Conservation (phyloP, 2,888 invertebrate genomes). For the Callyntrura sp. region DNA sequence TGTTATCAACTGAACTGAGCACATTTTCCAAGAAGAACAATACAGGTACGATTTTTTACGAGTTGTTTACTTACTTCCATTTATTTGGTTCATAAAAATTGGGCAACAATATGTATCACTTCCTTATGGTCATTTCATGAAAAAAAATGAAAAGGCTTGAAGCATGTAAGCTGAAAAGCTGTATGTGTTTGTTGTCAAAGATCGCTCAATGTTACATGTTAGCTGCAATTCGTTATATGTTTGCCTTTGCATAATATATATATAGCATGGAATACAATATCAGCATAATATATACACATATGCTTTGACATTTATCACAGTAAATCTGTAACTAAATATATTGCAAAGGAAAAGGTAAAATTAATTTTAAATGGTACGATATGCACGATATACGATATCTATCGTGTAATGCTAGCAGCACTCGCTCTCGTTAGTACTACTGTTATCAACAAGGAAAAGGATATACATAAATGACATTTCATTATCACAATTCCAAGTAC, state of each 20-base stretch:
- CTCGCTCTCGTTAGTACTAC: too few species aligned
- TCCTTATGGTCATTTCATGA: background rate
- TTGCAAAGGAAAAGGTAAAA: background rate
- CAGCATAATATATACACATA: background rate
- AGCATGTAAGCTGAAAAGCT: too few species aligned
- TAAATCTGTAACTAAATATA: background rate
- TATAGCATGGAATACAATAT: background rate
- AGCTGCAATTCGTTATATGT: too few species aligned
- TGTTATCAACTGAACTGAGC: conserved; percentile 1
- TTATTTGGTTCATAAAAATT: background rate
- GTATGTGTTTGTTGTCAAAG: too few species aligned
- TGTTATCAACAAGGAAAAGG: background rate
- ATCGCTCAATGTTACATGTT: too few species aligned
- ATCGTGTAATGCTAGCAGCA: too few species aligned
- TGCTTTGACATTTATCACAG: too few species aligned
- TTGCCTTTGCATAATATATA: background rate
- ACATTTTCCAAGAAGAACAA: conserved; percentile 1
- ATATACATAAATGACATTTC: background rate
- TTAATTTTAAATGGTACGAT: too few species aligned
- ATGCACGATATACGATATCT: too few species aligned
- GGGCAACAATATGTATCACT: background rate
- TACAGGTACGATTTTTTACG: conserved; percentile 26
- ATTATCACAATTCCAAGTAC: background rate
- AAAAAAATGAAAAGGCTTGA: too few species aligned
- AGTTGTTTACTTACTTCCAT: background rate